Base-by-base conservation (phyloP, 2,113 vertebrate genomes). In the Oenanthe oenanthe region DNA sequence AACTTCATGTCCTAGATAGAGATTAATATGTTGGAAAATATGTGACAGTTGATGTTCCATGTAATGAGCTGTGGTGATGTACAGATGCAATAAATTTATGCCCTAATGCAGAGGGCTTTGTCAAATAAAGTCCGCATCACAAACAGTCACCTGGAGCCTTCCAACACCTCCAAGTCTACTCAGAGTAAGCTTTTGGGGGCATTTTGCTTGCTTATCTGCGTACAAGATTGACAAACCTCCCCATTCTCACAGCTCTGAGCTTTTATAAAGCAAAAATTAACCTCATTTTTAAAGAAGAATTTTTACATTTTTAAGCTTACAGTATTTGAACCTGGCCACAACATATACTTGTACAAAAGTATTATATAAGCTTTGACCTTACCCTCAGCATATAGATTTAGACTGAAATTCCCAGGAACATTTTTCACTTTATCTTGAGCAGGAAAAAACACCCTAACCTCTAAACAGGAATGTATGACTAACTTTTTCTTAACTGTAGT, bases 1-100 rank as follows among this genome's bases (percentile, higher is more conserved):
- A 93, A 56, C 74, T 94, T 89, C 77, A 62, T 7, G 4, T 85
- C 77, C 34, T 93, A 80, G 92, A 90, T 61, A 53, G 56, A 95
- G 79, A 96, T 89, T 92, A 95, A 92, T 95, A 81, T 95, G 34
- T 81, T 3, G 18, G 90, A 89, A 94, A 97, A 96, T 67, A 91
- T 36, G 72, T 88, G 91, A 85, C 85, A 88, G 76, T 92, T 95
- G 94, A 89, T 93, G 70, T 87, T 96, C 83, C 76, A 34, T 86
- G 47, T 92, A 83, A 58, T 51, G 76, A 92, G 47, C 84, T 81
- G 62, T 47, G 68, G 34, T 86, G 92, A 95, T 40, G 73, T 92
- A 91, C 92, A 94, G 79, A 89, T 77, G 63, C 51, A 89, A 68
- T 85, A 84, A 88, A 94, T 91, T 89, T 67, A 81, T 3, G 16